Conservation (phyloP, 2,797 vertebrate species). For the Hephaestus fuliginosus region DNA sequence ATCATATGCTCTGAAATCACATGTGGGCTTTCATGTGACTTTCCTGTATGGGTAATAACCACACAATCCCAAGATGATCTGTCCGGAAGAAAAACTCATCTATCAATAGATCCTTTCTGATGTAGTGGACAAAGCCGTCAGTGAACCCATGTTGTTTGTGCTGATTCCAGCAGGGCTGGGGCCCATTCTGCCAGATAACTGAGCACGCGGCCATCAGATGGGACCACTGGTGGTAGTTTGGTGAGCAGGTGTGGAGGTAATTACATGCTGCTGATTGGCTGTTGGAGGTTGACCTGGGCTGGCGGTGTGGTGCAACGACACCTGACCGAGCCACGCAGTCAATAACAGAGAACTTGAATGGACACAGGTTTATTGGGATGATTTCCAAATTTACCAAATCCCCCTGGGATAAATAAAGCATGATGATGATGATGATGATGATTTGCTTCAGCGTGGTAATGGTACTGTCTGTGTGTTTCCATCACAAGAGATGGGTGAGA, state of each 20-base stretch:
- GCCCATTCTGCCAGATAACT: conserved; percentile 30
- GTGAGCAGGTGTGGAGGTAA: conserved; percentile 54
- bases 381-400: too few species aligned
- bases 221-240: conserved; percentile 6
- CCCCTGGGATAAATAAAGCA: too few species aligned
- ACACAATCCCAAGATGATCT: conserved; percentile 7
- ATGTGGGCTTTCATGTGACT: conserved; percentile 22
- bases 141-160: conserved; percentile 28
- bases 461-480: conserved; percentile 5
- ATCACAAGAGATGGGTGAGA: neutral
- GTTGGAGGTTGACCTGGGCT: conserved; percentile 6
- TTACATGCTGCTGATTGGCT: conserved; percentile 47
- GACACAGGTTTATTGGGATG: conserved; percentile 1
- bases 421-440: too few species aligned
- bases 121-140: neutral
- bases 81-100: neutral
- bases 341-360: neutral
- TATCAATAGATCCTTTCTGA: neutral
- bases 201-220: conserved; percentile 28
- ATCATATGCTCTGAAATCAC: neutral
- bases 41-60: neutral
- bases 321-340: conserved; percentile 3
- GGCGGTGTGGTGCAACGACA: conserved; percentile 5
- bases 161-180: neutral
- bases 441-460: conserved; percentile 8